These are phyloP conservation scores for Hoplodrina ambigua DNA, from an alignment of 2,888 invertebrate genomes.

Conservation along the genomic window DNA sequence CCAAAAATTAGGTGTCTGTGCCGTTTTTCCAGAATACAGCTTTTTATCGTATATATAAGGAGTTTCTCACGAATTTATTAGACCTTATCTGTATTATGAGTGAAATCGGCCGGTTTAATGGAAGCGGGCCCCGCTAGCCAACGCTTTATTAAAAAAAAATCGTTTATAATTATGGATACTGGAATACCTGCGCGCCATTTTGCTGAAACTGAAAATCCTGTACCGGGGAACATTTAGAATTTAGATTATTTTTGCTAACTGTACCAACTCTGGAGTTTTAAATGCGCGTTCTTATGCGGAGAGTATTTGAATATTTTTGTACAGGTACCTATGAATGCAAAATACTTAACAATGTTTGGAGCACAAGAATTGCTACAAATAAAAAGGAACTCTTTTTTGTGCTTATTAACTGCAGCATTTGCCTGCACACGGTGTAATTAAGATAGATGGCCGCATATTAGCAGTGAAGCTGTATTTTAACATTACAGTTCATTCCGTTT, in stretches of 20 bases:
- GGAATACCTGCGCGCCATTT: slow-evolving; percentile 29
- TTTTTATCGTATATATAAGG: slow-evolving; percentile 24
- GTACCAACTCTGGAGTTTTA: slow-evolving; percentile 7
- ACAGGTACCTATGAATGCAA: neutral
- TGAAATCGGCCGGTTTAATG: slow-evolving; percentile 41
- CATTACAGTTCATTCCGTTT: slow-evolving; percentile 3
- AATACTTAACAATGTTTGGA: neutral
- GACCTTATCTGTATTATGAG: slow-evolving; percentile 50
- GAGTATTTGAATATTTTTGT: slow-evolving; percentile 35
- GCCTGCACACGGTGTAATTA: neutral
- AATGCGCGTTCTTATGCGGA: slow-evolving; percentile 8
- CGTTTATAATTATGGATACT: slow-evolving; percentile 45
- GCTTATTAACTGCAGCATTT: slow-evolving; percentile 19
- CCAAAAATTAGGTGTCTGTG: slow-evolving; percentile 39
- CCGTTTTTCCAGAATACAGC: slow-evolving; percentile 16
- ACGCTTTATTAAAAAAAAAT: slow-evolving; percentile 50
- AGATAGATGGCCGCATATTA: slow-evolving; percentile 6
- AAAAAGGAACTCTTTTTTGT: neutral
- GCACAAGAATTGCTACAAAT: slow-evolving; percentile 3
- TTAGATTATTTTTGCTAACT: slow-evolving; percentile 32
- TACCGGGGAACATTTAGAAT: slow-evolving; percentile 34
- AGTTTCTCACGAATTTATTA: slow-evolving; percentile 54
- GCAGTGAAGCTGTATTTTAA: slow-evolving; percentile 9
- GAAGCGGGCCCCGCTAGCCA: slow-evolving; percentile 10
- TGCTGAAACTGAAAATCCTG: slow-evolving; percentile 29